Base-by-base conservation (phyloP, 1,140 invertebrate genomes). In the Drosophila sturtevanti region DNA sequence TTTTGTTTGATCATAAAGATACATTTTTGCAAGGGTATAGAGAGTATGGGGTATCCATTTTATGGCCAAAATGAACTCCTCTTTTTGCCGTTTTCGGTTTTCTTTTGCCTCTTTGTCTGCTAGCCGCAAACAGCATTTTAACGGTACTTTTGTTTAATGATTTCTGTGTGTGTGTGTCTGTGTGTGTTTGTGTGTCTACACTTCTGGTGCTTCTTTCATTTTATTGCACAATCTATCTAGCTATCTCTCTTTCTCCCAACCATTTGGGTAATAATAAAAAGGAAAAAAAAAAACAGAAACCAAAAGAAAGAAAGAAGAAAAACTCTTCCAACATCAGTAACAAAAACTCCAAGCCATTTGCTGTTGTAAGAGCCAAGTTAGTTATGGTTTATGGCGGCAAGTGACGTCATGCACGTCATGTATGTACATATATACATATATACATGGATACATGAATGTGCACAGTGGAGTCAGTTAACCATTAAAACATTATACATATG, bases 201-300 rank as follows among this genome's bases (percentile, higher is more conserved):
- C 62, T 66, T 68, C 67, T 68, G 62, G 62, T 65, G 62, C 62
- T 68, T 65, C 67, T 60, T 65, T 44, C 48, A 48, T 48, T 21
- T 48, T 34, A 16, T 54, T 65, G 62, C 62, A 66, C 48, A 68
- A 68, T 55, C 62, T 55, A 14, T 21, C 1, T 21, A 48, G 2
- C 6, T 48, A 48, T 48, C 16, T 21, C 16, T 48, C 16, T 48
- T 21, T 21, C 9, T 14, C 41, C 11, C 16, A 14, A 44, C 14
- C 14, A 7, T 44, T 31, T 44, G 41, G 16, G 41, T 44, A 58
- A 18, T 22, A 27, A 34, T 34, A 58, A 24, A 35, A 56, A 56
- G n/a, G 31, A 14, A 5, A 41, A 34, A 58, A 58, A 24, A 35
- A 56, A 56, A 22, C 31, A 14, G 5, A 41, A 44, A 16, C 6